These are phyloP conservation scores for Phylloscopus whistleri DNA, from an alignment of 2,113 vertebrate genomes.

Conservation along the genomic window DNA sequence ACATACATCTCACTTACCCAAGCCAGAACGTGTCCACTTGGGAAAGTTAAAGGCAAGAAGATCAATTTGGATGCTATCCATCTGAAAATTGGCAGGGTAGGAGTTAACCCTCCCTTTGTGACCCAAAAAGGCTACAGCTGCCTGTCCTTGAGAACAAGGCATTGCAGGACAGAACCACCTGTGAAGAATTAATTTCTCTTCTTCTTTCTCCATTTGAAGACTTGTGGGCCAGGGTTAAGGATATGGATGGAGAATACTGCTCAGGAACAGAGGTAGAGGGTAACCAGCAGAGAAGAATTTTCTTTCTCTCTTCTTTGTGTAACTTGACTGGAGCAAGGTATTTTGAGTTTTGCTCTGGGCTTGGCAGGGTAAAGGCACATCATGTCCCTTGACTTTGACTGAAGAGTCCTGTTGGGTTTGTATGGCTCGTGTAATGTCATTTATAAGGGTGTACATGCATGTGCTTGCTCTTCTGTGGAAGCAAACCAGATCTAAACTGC, in stretches of 20 bases:
- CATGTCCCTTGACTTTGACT: neutral
- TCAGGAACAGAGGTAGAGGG: neutral
- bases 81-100: constrained; percentile 33
- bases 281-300: neutral
- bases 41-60: constrained; percentile 27
- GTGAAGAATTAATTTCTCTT: constrained; percentile 26
- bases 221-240: neutral
- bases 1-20: neutral
- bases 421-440: neutral
- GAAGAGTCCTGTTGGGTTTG: neutral
- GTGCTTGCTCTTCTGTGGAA: neutral
- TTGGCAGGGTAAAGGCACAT: neutral
- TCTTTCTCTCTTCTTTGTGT: neutral
- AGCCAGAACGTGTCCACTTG: neutral
- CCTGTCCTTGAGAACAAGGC: constrained; percentile 29
- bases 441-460: neutral
- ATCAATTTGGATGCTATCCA: constrained; percentile 22
- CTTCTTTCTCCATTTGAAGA: neutral
- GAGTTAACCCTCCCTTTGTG: constrained; percentile 49
- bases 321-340: neutral
- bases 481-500: neutral
- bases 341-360: constrained; percentile 1
- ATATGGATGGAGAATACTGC: neutral
- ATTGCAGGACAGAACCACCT: constrained; percentile 51
- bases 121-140: constrained; percentile 32